Conservation (phyloP, 2,888 invertebrate genomes). For the Dorcus parallelipipedus region DNA sequence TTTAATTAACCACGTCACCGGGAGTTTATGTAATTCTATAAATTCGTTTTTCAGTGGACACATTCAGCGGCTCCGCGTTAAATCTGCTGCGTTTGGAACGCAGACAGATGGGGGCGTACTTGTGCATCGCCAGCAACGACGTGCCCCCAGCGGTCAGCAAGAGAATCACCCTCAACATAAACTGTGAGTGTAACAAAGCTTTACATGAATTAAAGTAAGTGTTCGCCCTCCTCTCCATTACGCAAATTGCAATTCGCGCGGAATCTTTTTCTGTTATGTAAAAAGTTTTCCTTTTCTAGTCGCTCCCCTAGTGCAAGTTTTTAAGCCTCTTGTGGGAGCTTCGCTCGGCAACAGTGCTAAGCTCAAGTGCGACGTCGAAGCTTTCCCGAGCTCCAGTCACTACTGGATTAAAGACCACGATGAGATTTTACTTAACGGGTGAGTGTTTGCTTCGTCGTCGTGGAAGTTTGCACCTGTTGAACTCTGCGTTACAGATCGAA, state of each 20-base stretch:
- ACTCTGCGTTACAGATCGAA: conserved; percentile 53
- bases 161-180: conserved; percentile 67
- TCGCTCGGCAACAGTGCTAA: conserved; percentile 58
- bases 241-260: not conserved
- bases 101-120: conserved; percentile 60
- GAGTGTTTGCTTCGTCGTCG: conserved; percentile 26
- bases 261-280: not conserved
- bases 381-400: conserved; percentile 62
- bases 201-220: too few species aligned
- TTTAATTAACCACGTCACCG: not conserved
- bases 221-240: too few species aligned
- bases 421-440: conserved; percentile 55
- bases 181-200: conserved; percentile 61
- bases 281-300: conserved; percentile 47
- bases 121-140: conserved; percentile 62
- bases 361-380: conserved; percentile 62
- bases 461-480: not conserved
- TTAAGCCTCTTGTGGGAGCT: conserved; percentile 61
- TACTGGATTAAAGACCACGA: conserved; percentile 60
- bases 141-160: conserved; percentile 65
- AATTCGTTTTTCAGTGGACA: conserved; percentile 47
- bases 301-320: conserved; percentile 60
- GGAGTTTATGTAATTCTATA: not conserved
- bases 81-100: conserved; percentile 56
- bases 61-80: conserved; percentile 54